phyloP scores from a whole-genome alignment of 2,888 invertebrate genomes.

The Branchinecta sandiegonensis region DNA sequence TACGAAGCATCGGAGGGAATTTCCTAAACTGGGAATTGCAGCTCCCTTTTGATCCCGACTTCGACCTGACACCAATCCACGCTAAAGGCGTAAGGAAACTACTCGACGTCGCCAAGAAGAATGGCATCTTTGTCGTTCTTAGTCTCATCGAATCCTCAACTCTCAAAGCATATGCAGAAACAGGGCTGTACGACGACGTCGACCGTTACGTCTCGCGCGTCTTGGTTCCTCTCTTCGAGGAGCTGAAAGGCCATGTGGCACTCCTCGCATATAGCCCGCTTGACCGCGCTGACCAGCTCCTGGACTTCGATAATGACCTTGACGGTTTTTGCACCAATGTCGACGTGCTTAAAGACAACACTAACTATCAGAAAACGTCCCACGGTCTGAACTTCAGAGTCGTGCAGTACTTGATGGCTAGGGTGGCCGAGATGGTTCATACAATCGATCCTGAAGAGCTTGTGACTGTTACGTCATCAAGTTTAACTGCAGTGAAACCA shows the following conservation, averaged over 20 bases:
- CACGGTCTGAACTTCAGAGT: background rate
- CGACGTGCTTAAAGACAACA: background rate
- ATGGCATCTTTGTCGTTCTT: slow-evolving; percentile 1
- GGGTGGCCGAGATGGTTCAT: background rate
- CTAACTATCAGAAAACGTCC: background rate
- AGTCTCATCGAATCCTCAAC: background rate
- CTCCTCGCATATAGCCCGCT: background rate
- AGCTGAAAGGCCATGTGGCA: background rate
- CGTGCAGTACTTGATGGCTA: slow-evolving; percentile 10
- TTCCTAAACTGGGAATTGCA: background rate
- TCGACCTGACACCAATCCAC: background rate
- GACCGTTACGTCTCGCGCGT: background rate
- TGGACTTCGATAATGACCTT: background rate
- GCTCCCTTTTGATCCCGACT: background rate
- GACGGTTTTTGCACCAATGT: slow-evolving; percentile 4
- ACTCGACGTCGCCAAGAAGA: slow-evolving; percentile 1
- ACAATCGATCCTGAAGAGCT: slow-evolving; percentile 11
- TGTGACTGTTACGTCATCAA: background rate
- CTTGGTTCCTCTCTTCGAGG: background rate
- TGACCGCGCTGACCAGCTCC: background rate
- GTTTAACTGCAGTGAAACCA: background rate
- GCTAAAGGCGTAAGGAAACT: background rate
- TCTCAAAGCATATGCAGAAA: background rate
- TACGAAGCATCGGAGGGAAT: background rate
- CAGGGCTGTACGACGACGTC: background rate